Base-by-base conservation (phyloP, 2,888 invertebrate genomes). In the Suillia variegata region DNA sequence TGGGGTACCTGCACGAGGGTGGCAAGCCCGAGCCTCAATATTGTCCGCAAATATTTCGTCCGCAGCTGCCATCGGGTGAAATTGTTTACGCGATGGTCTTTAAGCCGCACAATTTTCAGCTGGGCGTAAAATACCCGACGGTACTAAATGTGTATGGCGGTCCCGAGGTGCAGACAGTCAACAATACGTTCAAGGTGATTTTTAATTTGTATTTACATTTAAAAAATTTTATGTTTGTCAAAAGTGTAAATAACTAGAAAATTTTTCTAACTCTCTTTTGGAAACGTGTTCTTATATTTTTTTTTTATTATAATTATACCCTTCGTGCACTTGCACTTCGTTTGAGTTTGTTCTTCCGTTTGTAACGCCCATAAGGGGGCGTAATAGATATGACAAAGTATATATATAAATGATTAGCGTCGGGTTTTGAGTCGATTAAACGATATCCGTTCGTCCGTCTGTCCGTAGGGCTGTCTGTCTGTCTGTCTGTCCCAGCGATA, bases 71-170 rank as follows among this genome's bases (percentile, higher is more conserved):
- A 57, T 87, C 88, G 6, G 92, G 91, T 5, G 88, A 90, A 70
- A 85, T 86, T 15, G 83, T 93, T 58, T 90, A 92, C 72, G 95
- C 96, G 49, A 92, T 97, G 89, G 89, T 96, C 65, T 96, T 96
- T 84, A 91, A 93, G 74, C 94, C 93, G 2, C 88, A 89, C 75
- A 87, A 88, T 77, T 89, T 87, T 71, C 85, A 86, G 68, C 59
- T 81, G 58, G 82, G 82, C 18, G 76, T 81, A n/a, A 81, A 82
- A 61, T 95, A 96, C 84, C 98, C 99, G 1, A 96, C 96, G 15
- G 91, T 99, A 62, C 86, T 98, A 53, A 96, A 96, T 82, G 94
- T 99, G 56, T 99, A 99, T 80, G 99, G 97, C 2, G 99, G 99
- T 0, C 99, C 99, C 0, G 97, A 98, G 81, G 96, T 98, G 51